These are phyloP conservation scores for Heliconius hermathena DNA, from an alignment of 1,140 invertebrate species.

Conservation along the genomic window DNA sequence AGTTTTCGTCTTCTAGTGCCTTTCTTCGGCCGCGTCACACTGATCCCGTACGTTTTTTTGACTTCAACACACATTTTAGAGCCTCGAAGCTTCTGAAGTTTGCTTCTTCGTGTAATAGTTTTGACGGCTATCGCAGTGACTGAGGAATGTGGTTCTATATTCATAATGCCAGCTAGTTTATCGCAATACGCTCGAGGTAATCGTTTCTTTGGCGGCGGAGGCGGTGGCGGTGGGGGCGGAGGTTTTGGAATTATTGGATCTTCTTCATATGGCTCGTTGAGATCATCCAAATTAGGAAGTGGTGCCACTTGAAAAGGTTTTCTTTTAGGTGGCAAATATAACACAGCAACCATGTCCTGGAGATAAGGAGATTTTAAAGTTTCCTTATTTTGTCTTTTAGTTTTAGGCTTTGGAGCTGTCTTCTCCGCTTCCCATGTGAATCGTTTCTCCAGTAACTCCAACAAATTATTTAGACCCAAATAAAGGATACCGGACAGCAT, in stretches of 20 bases:
- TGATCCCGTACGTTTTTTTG: slow-evolving; percentile 62
- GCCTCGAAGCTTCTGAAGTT: slow-evolving; percentile 41
- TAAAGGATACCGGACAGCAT: slow-evolving; percentile 69
- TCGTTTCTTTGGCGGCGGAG: slow-evolving; percentile 64
- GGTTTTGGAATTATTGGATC: slow-evolving; percentile 59
- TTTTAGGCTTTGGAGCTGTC: slow-evolving; percentile 40
- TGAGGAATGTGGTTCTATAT: slow-evolving; percentile 54
- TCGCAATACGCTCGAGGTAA: slow-evolving; percentile 58
- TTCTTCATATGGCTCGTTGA: slow-evolving; percentile 66
- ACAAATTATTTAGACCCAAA: slow-evolving; percentile 59
- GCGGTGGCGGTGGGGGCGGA: slow-evolving; percentile 57
- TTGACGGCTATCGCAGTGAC: slow-evolving; percentile 51
- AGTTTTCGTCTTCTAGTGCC: slow-evolving; percentile 50
- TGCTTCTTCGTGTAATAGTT: slow-evolving; percentile 47
- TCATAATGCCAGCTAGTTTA: slow-evolving; percentile 57
- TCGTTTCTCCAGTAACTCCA: slow-evolving; percentile 52
- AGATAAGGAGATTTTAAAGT: slow-evolving; percentile 63
- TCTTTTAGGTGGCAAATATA: slow-evolving; percentile 51
- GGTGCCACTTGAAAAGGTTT: slow-evolving; percentile 53
- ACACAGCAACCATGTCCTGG: slow-evolving; percentile 57
- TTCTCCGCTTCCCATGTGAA: slow-evolving; percentile 49
- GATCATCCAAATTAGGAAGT: slow-evolving; percentile 60
- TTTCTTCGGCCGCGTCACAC: slow-evolving; percentile 46
- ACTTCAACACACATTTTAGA: slow-evolving; percentile 58
- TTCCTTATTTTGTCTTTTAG: slow-evolving; percentile 45